phyloP scores from a whole-genome alignment of 2,888 invertebrate species.

The Lithophane semibrunnea region DNA sequence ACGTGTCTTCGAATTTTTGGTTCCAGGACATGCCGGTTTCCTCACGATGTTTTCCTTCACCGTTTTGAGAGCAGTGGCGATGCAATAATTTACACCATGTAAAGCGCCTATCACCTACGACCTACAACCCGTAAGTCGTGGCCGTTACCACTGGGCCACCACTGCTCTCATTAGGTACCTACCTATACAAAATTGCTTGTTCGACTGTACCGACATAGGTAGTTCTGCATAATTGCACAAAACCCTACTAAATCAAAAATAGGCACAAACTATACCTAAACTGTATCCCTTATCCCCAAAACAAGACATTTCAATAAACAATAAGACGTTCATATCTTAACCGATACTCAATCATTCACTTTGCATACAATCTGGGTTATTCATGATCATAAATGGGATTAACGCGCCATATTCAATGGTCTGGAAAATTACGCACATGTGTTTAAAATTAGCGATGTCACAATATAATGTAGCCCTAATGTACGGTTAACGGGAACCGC shows the following conservation, averaged over 20 bases:
- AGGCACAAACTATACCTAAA: background rate
- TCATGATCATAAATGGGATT: conserved; percentile 70
- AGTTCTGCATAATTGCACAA: background rate
- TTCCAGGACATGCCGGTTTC: too few relatives aligned
- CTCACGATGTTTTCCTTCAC: too few relatives aligned
- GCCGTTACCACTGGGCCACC: too few relatives aligned
- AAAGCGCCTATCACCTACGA: too few relatives aligned
- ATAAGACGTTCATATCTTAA: conserved; percentile 49
- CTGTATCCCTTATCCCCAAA: background rate
- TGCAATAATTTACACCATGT: too few relatives aligned
- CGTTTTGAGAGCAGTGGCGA: too few relatives aligned
- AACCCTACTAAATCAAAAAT: background rate
- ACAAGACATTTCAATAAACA: conserved; percentile 46
- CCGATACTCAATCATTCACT: conserved; percentile 69
- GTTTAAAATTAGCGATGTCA: conserved; percentile 71
- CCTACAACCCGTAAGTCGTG: too few relatives aligned
- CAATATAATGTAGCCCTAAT: conserved; percentile 55
- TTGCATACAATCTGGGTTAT: conserved; percentile 67
- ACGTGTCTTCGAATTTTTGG: too few relatives aligned
- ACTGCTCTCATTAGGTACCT: too few relatives aligned
- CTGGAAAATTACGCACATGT: conserved; percentile 76
- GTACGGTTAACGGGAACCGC: conserved; percentile 19
- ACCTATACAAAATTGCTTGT: too few relatives aligned
- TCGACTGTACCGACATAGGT: background rate
- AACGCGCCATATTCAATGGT: conserved; percentile 73